Conservation (phyloP, 2,113 vertebrate genomes). For the Hucho hucho region DNA sequence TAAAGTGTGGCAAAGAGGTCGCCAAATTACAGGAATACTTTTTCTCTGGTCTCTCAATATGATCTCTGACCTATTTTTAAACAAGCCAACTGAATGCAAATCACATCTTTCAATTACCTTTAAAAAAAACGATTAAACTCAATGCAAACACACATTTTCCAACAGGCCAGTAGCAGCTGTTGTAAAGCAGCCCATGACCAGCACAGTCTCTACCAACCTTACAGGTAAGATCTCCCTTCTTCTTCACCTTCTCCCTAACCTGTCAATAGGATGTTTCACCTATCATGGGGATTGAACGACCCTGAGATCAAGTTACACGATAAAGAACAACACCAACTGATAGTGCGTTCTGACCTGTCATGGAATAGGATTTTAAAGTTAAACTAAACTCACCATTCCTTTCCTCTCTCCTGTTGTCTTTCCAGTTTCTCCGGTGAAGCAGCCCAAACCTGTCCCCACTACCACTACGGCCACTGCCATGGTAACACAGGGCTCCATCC, state of each 20-base stretch:
- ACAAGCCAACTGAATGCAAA: neutral
- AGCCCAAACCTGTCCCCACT: conserved; percentile 26
- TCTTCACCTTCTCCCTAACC: neutral
- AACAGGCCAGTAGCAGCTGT: conserved; percentile 70
- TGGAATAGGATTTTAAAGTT: too few species aligned
- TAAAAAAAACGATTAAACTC: conserved; percentile 40
- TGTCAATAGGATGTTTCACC: neutral
- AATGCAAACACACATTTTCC: conserved; percentile 55
- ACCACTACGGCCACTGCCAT: conserved; percentile 47
- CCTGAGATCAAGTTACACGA: neutral
- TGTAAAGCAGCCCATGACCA: conserved; percentile 57
- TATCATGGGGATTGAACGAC: neutral
- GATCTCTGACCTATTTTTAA: too few species aligned
- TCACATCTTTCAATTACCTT: neutral
- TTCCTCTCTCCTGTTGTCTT: neutral
- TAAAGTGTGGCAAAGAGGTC: too few species aligned
- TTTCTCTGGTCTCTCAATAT: too few species aligned
- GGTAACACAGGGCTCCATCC: conserved; percentile 64
- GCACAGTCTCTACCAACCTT: conserved; percentile 47
- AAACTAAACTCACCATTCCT: neutral
- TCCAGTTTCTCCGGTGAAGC: conserved; percentile 11
- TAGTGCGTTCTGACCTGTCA: too few species aligned
- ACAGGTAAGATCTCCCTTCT: conserved; percentile 55
- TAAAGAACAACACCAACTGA: neutral
- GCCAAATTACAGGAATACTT: too few species aligned